Conservation (phyloP, 2,113 vertebrate genomes). For the Nothobranchius furzeri region DNA sequence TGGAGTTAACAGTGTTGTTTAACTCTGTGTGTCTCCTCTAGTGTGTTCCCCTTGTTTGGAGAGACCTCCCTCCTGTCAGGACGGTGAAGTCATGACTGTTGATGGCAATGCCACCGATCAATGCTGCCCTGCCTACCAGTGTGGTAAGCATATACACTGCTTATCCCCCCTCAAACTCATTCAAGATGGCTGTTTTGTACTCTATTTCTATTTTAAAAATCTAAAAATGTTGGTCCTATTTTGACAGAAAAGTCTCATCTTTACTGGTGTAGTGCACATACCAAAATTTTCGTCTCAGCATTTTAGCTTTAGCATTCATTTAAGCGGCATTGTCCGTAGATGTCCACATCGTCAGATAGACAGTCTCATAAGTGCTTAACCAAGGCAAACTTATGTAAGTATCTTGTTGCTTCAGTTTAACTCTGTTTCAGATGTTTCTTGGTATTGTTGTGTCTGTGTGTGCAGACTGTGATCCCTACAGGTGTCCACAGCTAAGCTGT, state of each 20-base stretch:
- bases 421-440: background rate
- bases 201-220: too few relatives aligned
- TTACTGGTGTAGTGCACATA: too few relatives aligned
- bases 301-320: too few relatives aligned
- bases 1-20: background rate
- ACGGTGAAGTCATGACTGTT: conserved; percentile 88
- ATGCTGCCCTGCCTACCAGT: conserved; percentile 91
- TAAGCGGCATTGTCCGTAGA: too few relatives aligned
- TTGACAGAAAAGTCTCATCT: too few relatives aligned
- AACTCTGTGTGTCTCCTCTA: conserved; percentile 54
- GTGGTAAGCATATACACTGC: conserved; percentile 79
- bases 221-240: too few relatives aligned
- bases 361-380: too few relatives aligned
- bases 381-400: too few relatives aligned
- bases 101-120: conserved; percentile 85
- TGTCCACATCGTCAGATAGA: too few relatives aligned
- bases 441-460: background rate
- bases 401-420: background rate
- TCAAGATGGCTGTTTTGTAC: too few relatives aligned
- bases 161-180: too few relatives aligned
- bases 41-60: conserved; percentile 85
- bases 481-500: conserved; percentile 86
- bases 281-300: too few relatives aligned
- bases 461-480: conserved; percentile 89
- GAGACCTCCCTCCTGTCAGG: conserved; percentile 82